Percentiles rank a stretch among this genome's conserved stretches.
phyloP scores from a whole-genome alignment of 2,888 invertebrate species.

The Dryobotodes eremita region DNA sequence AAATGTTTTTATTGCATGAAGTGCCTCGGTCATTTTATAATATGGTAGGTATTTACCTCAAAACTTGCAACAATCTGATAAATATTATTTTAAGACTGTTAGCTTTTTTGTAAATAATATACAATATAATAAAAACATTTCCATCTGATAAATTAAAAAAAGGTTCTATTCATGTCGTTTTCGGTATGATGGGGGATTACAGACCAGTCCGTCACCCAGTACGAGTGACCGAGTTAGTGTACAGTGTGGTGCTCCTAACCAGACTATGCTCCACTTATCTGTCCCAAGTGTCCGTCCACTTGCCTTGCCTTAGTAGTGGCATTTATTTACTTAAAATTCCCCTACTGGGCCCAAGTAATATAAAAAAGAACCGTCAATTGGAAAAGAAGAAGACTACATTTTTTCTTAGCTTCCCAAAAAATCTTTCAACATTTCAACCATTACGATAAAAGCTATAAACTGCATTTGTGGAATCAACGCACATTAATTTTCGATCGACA shows the following conservation, averaged over 20 bases:
- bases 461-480: not conserved
- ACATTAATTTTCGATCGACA: conserved; percentile 16
- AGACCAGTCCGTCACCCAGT: not conserved
- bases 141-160: too few relatives aligned
- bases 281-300: not conserved
- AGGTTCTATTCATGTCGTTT: not conserved
- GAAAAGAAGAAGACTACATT: not conserved
- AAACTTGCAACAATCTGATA: not conserved
- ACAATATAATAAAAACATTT: too few relatives aligned
- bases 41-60: not conserved
- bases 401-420: not conserved
- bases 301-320: not conserved
- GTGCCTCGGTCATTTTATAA: not conserved
- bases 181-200: not conserved
- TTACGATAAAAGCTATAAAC: not conserved
- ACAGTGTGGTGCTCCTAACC: not conserved
- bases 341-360: not conserved
- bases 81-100: too few relatives aligned
- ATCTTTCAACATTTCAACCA: not conserved
- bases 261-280: not conserved
- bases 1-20: conserved; percentile 12
- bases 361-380: not conserved
- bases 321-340: not conserved
- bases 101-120: too few relatives aligned
- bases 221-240: too few relatives aligned